Base-by-base conservation (phyloP, 2,113 vertebrate genomes). In the Australoheros scitulus region DNA sequence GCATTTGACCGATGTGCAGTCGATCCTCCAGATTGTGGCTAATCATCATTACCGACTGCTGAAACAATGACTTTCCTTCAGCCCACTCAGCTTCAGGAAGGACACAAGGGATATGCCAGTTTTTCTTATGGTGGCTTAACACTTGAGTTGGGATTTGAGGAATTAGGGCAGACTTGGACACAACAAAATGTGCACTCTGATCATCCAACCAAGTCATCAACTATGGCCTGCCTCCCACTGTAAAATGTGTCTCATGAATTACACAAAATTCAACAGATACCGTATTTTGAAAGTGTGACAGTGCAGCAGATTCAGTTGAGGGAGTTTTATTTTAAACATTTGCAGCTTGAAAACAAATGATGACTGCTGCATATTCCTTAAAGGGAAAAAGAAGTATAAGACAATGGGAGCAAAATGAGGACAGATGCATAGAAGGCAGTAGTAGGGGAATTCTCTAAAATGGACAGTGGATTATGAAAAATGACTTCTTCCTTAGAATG, bases 381-480 rank as follows among this genome's bases (percentile, higher is more conserved):
- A 68, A 78, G 32, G 7, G 38, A 6, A 11, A 76, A 77, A 34
- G 76, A 86, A 76, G 60, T 29, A 58, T 52, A 63, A 84, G 87
- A 79, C 63, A 91, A 89, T 88, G 26, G 80, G 61, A 81, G 58
- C 61, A 11, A 91, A 91, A 88, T 81, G 52, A 86, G 85, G 81
- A 88, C 75, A 85, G 84, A 93, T 91, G 91, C 88, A 83, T 79
- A 82, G 77, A 36, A 84, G 80, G 61, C 38, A 65, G 68, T 7
- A 61, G 82, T 89, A 87, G 77, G 78, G 81, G 83, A 87, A 91
- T 85, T 84, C 86, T 89, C 79, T 61, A 82, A 85, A 91, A 94
- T 84, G 92, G 91, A 93, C 90, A 90, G 87, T 88, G 88, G 93
- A 96, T 96, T 94, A 96, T 96, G 96, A 98, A 97, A 97, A 97